A percentile compares a stretch with the other conserved stretches of the same genome.
These are phyloP conservation scores for Drosophila paulistorum DNA, from an alignment of 1,140 invertebrate genomes.

Conservation along the genomic window DNA sequence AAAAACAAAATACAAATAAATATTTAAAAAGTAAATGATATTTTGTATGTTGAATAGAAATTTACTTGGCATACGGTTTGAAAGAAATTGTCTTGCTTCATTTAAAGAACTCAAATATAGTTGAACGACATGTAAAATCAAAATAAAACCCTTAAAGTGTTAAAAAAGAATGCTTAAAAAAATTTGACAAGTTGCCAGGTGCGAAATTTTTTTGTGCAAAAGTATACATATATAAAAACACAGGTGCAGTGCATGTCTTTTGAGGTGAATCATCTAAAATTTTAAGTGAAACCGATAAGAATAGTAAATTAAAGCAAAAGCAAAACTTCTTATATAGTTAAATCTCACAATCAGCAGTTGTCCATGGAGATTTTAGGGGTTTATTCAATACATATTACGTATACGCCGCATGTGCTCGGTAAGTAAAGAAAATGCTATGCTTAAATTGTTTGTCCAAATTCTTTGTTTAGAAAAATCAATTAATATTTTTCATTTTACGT, in stretches of 20 bases:
- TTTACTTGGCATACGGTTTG: slow-evolving; percentile 19
- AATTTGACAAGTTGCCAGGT: background rate
- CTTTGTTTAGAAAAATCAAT: no score
- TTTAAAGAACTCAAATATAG: slow-evolving; percentile 21
- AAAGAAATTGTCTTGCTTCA: background rate
- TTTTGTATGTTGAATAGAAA: slow-evolving; percentile 15
- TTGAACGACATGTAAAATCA: slow-evolving; percentile 13
- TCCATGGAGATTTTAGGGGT: no score
- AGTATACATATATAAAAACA: background rate
- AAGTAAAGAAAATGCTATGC: no score
- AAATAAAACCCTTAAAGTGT: slow-evolving; percentile 34
- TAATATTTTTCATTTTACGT: no score
- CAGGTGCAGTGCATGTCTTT: background rate
- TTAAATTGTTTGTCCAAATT: no score
- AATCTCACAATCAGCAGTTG: no score
- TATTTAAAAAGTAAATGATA: slow-evolving; percentile 35
- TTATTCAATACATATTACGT: no score
- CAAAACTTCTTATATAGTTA: no score
- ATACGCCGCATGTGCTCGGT: no score
- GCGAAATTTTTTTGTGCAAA: background rate
- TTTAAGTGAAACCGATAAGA: no score
- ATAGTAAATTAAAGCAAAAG: no score
- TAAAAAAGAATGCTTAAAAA: slow-evolving; percentile 5
- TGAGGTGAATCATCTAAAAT: background rate
- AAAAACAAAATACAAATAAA: slow-evolving; percentile 7